Evolutionary conservation across 2,797 vertebrate species (phyloP).

Genomic region (Enoplosus armatus): DNA sequence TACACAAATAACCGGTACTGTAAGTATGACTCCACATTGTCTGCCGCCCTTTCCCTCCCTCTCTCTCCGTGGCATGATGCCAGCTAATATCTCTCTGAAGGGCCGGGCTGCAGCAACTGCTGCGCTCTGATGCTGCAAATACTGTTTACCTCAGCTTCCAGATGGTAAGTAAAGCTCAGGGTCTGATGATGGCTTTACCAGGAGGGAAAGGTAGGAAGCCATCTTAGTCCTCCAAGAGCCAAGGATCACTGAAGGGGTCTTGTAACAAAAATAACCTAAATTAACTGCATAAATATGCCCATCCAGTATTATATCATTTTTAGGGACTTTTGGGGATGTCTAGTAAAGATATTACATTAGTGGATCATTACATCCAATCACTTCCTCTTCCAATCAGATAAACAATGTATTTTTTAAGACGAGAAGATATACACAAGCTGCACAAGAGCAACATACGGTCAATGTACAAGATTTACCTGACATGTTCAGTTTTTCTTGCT

Average conservation of each 20-base stretch:
- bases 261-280: conserved; percentile 15
- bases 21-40: conserved; percentile 50
- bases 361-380: no score
- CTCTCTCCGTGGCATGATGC: conserved; percentile 31
- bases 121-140: conserved; percentile 24
- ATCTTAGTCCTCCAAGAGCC: background rate
- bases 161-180: conserved; percentile 39
- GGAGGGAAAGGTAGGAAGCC: background rate
- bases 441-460: no score
- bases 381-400: no score
- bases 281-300: background rate
- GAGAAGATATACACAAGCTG: no score
- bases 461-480: no score
- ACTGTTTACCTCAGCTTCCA: conserved; percentile 46
- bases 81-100: conserved; percentile 51
- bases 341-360: background rate
- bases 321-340: background rate
- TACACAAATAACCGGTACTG: conserved; percentile 50
- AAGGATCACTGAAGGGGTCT: background rate
- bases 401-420: no score
- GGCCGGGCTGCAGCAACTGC: conserved; percentile 49
- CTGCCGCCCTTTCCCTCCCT: conserved; percentile 8
- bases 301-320: background rate
- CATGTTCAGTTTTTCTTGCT: no score
- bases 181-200: conserved; percentile 1